These are phyloP conservation scores for Oenanthe oenanthe DNA, from an alignment of 2,113 vertebrate genomes.

Conservation along the genomic window DNA sequence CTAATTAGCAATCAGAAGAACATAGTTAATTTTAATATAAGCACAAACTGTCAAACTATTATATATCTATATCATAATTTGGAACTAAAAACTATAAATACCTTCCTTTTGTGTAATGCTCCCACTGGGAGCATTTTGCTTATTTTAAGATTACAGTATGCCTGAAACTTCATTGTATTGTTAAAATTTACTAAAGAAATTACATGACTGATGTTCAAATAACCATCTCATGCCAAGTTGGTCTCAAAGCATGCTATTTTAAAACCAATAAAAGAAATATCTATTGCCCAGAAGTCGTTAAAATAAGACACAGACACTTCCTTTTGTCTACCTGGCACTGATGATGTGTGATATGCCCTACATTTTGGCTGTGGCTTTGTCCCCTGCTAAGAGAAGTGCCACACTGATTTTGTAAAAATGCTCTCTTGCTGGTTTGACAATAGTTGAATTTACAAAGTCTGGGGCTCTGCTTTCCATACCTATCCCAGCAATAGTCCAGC, in stretches of 20 bases:
- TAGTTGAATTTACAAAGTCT: neutral
- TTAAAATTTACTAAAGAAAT: neutral
- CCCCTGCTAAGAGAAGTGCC: neutral
- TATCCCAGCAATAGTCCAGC: neutral
- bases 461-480: neutral
- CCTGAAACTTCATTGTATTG: neutral
- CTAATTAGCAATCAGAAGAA: neutral
- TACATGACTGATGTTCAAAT: neutral
- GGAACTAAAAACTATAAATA: neutral
- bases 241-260: neutral
- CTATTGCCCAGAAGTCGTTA: neutral
- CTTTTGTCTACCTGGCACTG: neutral
- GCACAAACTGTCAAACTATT: neutral
- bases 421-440: neutral
- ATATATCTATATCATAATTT: neutral
- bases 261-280: neutral
- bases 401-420: neutral
- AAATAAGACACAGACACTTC: neutral
- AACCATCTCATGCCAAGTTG: neutral
- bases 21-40: neutral
- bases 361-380: neutral
- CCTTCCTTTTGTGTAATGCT: neutral
- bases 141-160: neutral
- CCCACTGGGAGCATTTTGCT: neutral
- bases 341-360: neutral